Evolutionary conservation across 1,140 invertebrate species (phyloP), one percentile per base, ranked within the genome.

Genomic region (Heliconius nattereri): DNA sequence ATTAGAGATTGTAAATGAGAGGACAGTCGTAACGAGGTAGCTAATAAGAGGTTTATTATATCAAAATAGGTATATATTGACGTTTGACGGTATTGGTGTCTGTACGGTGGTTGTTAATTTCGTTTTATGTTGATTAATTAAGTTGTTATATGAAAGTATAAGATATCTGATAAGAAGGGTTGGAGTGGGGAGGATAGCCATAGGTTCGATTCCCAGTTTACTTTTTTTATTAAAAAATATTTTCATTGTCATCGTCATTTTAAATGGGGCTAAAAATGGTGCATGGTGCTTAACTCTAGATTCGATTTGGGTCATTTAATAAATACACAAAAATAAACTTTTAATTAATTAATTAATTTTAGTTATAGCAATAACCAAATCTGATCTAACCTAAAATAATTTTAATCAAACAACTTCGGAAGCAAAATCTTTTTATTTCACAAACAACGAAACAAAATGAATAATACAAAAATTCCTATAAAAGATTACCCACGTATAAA

Each of bases 1-100:
- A 92, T 92, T 92, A 92, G 78, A 40, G 88, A 83, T 83, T 86
- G 86, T 92, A 92, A 92, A 85, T 66, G 83, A 83, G 87, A 91
- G 78, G 89, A 92, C 90, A 92, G 86, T 84, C 81, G 85, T 90
- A 91, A 91, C 89, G 81, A 91, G 87, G 71, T 82, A 83, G 84
- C 83, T 86, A 89, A 89, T 89, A 83, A 86, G 77, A 70, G 81
- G 52, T 90, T 91, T 91, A 90, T 85, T 78, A 77, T 76, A 57
- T 52, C 73, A 81, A 86, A 84, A 81, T 85, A 83, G 23, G 60
- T 66, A 66, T 66, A 66, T 66, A 66, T 66, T 66, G 60, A 29
- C 60, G 26, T 9, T 23, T 60, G 57, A 26, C 32, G 71, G 57
- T 29, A 16, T 35, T 35, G 70, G 73, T 71, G 75, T 9, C 54